These are phyloP conservation scores for Rhinogobius similis DNA, from an alignment of 2,113 vertebrate species.

Conservation along the genomic window DNA sequence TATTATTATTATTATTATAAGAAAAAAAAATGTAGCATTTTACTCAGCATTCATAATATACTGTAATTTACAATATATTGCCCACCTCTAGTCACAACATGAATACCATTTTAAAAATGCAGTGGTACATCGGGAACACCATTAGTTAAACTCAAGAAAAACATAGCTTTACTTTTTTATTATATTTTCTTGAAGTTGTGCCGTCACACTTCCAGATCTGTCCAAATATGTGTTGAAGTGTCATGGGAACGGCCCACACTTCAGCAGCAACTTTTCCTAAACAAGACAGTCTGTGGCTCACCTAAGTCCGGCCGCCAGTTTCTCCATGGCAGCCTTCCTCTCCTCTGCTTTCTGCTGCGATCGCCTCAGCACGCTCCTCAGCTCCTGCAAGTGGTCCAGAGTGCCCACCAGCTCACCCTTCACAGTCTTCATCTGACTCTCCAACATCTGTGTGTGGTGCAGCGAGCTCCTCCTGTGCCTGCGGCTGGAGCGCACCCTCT, in stretches of 20 bases:
- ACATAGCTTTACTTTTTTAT: background rate
- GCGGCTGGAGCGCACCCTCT: slow-evolving; percentile 84
- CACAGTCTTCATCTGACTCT: slow-evolving; percentile 86
- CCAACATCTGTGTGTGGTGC: slow-evolving; percentile 84
- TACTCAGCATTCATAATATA: too few relatives aligned
- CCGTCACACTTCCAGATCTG: background rate
- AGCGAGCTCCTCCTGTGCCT: slow-evolving; percentile 80
- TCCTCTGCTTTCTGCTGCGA: slow-evolving; percentile 88
- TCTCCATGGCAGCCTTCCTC: slow-evolving; percentile 81
- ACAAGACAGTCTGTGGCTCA: slow-evolving; percentile 51
- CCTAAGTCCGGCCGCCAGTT: slow-evolving; percentile 86
- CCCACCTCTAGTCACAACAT: too few relatives aligned
- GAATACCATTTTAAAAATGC: too few relatives aligned
- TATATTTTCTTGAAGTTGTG: background rate
- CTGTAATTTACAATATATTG: too few relatives aligned
- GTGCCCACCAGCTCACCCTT: slow-evolving; percentile 84
- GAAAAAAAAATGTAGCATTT: too few relatives aligned
- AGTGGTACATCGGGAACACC: too few relatives aligned
- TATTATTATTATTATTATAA: too few relatives aligned
- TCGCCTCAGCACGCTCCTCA: slow-evolving; percentile 82
- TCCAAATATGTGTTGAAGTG: background rate
- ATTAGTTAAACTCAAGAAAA: background rate
- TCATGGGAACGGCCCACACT: background rate
- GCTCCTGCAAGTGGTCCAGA: slow-evolving; percentile 83
- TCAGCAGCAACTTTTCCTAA: background rate